Percentiles rank a stretch among this genome's conserved stretches.
Evolutionary conservation across 2,888 invertebrate genomes (phyloP).

Genomic region (Diachrysia chrysitis): DNA sequence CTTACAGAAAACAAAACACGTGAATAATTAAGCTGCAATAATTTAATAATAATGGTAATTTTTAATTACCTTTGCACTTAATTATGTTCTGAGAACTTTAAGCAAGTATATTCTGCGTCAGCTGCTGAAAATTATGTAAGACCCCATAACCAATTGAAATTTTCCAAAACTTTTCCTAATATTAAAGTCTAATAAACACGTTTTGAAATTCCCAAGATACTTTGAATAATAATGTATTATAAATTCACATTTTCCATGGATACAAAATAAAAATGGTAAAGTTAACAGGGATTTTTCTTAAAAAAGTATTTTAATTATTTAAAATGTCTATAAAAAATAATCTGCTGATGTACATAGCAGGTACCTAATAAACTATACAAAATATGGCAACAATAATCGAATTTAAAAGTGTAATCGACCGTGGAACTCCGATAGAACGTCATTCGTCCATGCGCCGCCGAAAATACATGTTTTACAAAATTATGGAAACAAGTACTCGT

Average conservation of each 20-base stretch:
- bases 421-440: conserved; percentile 28
- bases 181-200: not conserved
- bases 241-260: not conserved
- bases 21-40: not conserved
- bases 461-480: conserved; percentile 47
- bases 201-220: not conserved
- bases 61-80: not conserved
- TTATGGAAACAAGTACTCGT: conserved; percentile 50
- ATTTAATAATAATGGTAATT: no score
- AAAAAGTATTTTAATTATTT: not conserved
- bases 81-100: not conserved
- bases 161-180: not conserved
- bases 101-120: no score
- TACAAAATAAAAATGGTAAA: not conserved
- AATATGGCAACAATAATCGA: not conserved
- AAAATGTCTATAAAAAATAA: not conserved
- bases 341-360: not conserved
- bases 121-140: not conserved
- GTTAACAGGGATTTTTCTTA: not conserved
- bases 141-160: not conserved
- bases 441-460: conserved; percentile 25
- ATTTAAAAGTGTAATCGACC: not conserved
- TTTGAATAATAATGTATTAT: not conserved
- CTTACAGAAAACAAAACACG: no score
- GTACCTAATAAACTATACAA: not conserved